phyloP scores from a whole-genome alignment of 2,797 vertebrate species.

The Tachyglossus aculeatus region DNA sequence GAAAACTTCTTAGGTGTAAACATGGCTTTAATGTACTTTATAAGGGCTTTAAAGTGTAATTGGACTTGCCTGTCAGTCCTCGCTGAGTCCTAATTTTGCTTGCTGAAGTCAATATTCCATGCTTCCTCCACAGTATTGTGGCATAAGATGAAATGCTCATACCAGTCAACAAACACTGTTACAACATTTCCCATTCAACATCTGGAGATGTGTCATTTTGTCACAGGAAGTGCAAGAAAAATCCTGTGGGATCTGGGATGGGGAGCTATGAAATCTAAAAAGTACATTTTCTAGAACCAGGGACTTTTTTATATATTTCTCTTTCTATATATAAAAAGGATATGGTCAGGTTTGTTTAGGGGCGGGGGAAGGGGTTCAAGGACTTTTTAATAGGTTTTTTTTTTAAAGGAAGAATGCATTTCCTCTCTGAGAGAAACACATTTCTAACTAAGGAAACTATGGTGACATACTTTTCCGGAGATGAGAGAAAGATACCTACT shows the following conservation, averaged over 20 bases:
- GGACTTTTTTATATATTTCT: background rate
- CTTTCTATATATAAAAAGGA: too few relatives aligned
- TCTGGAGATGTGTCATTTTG: background rate
- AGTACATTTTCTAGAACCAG: slow-evolving; percentile 1
- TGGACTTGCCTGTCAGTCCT: background rate
- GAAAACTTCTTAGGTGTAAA: background rate
- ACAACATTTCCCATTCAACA: background rate
- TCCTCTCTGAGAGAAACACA: slow-evolving; percentile 35
- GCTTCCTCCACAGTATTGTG: background rate
- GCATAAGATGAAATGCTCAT: background rate
- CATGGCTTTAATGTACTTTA: background rate
- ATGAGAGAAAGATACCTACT: slow-evolving; percentile 28
- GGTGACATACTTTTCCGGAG: slow-evolving; percentile 47
- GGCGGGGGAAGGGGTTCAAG: background rate
- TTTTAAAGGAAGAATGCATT: slow-evolving; percentile 31
- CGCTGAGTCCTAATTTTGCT: background rate
- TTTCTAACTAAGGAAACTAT: slow-evolving; percentile 54
- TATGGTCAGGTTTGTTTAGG: background rate
- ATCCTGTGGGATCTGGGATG: background rate
- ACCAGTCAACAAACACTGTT: background rate
- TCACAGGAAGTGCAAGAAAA: background rate
- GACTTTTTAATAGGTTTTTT: rapidly evolving
- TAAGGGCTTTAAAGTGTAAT: background rate
- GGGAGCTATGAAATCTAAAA: background rate
- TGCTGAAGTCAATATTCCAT: background rate